Percentiles rank a stretch among this genome's conserved stretches.
phyloP scores from a whole-genome alignment of 2,797 vertebrate genomes.

The Clarias pachynema region DNA sequence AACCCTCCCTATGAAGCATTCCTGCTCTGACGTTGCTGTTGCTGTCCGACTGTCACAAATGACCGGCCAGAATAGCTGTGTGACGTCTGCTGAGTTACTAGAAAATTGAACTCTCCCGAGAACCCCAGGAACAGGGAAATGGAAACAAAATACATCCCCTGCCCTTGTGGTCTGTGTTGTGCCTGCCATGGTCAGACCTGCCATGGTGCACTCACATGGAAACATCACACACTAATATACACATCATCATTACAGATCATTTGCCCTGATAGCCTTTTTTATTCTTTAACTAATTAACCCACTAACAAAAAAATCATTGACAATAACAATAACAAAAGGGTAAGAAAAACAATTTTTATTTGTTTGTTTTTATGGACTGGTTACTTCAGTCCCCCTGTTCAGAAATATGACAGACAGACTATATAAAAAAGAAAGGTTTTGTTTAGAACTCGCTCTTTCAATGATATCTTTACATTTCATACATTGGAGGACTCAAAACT shows the following conservation, averaged over 20 bases:
- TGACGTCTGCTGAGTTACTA: conserved; percentile 76
- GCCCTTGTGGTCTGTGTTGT: conserved; percentile 36
- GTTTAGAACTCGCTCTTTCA: too few species aligned
- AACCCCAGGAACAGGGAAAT: conserved; percentile 66
- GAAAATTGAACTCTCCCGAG: conserved; percentile 71
- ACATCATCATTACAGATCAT: not conserved
- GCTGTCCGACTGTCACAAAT: conserved; percentile 77
- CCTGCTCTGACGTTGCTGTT: conserved; percentile 72
- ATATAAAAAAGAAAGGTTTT: too few species aligned
- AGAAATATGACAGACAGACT: not conserved
- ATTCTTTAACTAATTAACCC: not conserved
- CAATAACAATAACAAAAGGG: not conserved
- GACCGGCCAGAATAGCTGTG: conserved; percentile 75
- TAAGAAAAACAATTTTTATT: too few species aligned
- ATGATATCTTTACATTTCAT: too few species aligned
- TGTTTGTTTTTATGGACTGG: not conserved
- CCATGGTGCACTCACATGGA: conserved; percentile 36
- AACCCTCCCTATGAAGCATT: conserved; percentile 68
- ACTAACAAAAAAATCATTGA: not conserved
- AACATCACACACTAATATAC: conserved; percentile 28
- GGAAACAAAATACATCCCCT: conserved; percentile 53
- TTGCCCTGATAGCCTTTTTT: not conserved
- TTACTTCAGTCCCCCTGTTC: not conserved
- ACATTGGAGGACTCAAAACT: too few species aligned
- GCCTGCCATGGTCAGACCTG: conserved; percentile 45